These are phyloP conservation scores for Callipepla squamata DNA, from an alignment of 2,113 vertebrate species.

Conservation along the genomic window DNA sequence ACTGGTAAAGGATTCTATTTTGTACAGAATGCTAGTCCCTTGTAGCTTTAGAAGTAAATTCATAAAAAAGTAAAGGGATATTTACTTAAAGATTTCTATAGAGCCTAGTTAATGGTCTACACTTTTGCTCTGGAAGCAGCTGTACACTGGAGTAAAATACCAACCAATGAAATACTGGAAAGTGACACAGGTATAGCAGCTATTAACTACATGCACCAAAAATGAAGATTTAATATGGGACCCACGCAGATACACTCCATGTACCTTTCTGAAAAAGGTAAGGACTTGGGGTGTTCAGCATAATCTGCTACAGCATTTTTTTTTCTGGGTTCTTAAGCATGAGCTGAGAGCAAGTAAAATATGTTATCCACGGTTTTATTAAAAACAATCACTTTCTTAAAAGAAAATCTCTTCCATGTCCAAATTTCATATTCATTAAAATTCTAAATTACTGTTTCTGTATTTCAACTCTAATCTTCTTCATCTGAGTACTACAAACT, in stretches of 20 bases:
- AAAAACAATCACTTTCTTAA: slow-evolving; percentile 3
- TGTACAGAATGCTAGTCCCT: neutral
- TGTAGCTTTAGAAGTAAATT: neutral
- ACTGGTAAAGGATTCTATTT: neutral
- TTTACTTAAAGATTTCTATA: neutral
- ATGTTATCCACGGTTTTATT: neutral
- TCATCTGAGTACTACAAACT: neutral
- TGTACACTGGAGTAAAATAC: neutral
- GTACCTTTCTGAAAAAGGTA: neutral
- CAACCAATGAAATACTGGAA: neutral
- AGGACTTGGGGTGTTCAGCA: neutral
- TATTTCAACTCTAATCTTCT: neutral
- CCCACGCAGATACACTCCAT: neutral
- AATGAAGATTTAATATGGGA: neutral
- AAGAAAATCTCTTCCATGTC: neutral
- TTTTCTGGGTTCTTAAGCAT: neutral
- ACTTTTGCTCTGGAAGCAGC: neutral
- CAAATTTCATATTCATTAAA: neutral
- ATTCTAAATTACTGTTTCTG: neutral
- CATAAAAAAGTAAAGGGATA: neutral
- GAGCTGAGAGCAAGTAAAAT: neutral
- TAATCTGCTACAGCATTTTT: neutral
- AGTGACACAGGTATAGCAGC: neutral
- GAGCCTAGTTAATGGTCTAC: neutral
- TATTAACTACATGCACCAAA: neutral